Evolutionary conservation across 1,140 invertebrate species (phyloP).

Genomic region (Drosophila tsacasi): DNA sequence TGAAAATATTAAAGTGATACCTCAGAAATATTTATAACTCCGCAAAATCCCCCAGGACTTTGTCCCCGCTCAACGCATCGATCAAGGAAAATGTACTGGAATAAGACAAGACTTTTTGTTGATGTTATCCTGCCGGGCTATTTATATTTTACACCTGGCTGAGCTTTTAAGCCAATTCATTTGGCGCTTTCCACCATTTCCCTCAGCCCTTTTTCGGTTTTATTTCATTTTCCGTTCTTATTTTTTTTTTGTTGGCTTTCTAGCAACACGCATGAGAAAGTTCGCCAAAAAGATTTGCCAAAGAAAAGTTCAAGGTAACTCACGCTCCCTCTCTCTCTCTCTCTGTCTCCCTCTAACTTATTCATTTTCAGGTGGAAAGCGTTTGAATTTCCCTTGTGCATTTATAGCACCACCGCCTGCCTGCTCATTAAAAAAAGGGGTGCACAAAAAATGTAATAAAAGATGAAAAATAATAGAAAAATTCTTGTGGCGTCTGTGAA

Average conservation of each 20-base stretch:
- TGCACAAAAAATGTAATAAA: conserved; percentile 39
- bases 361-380: conserved; percentile 23
- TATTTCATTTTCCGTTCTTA: neutral
- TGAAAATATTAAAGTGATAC: neutral
- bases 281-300: conserved; percentile 25
- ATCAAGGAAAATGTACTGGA: conserved; percentile 18
- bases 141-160: conserved; percentile 76
- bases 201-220: conserved; percentile 13
- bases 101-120: conserved; percentile 2
- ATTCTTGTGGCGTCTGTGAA: conserved; percentile 66
- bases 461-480: conserved; percentile 48
- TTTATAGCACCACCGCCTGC: neutral
- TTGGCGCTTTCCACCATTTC: neutral
- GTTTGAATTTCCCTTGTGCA: conserved; percentile 22
- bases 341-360: neutral
- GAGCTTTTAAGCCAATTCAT: conserved; percentile 55
- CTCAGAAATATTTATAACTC: neutral
- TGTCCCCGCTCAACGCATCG: neutral
- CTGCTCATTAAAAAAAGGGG: conserved; percentile 69
- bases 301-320: conserved; percentile 58
- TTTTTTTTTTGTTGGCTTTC: neutral
- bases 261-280: conserved; percentile 22
- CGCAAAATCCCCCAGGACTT: neutral
- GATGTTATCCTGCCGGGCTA: conserved; percentile 58
- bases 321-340: neutral